These are phyloP conservation scores for Anaspis maculata DNA, from an alignment of 2,888 invertebrate species.

Conservation along the genomic window DNA sequence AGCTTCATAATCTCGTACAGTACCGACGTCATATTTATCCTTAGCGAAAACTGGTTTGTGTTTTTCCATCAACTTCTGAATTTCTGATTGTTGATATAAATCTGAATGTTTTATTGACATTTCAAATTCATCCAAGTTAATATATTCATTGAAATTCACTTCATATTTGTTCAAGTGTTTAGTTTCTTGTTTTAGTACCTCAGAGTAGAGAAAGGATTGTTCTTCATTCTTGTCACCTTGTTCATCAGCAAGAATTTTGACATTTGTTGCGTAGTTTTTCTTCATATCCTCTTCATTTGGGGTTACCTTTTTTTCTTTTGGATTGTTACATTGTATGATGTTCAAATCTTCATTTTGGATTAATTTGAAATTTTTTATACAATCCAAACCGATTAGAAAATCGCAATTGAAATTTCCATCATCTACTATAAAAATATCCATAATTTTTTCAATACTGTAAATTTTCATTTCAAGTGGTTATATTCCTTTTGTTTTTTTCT, in stretches of 20 bases:
- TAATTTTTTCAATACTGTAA: background rate
- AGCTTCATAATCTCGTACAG: slow-evolving; percentile 13
- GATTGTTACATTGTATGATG: background rate
- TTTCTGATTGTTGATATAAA: slow-evolving; percentile 8
- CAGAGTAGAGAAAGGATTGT: background rate
- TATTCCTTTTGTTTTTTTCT: slow-evolving; percentile 1
- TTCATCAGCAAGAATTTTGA: background rate
- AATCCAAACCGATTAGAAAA: slow-evolving; percentile 2
- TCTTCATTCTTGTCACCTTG: background rate
- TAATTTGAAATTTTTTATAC: slow-evolving; percentile 2
- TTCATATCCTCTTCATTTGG: no score
- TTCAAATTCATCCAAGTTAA: slow-evolving; percentile 9
- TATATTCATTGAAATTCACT: slow-evolving; percentile 13
- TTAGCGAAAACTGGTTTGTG: slow-evolving; percentile 14
- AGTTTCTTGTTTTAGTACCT: background rate
- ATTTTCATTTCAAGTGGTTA: slow-evolving; percentile 1
- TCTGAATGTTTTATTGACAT: slow-evolving; percentile 9
- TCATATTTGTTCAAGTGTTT: slow-evolving; percentile 1
- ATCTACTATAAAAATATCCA: slow-evolving; percentile 1
- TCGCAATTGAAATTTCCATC: slow-evolving; percentile 1
- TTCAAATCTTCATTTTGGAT: slow-evolving; percentile 1
- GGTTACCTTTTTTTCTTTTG: no score
- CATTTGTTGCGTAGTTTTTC: no score
- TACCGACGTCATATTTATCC: slow-evolving; percentile 16
- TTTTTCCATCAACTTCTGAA: slow-evolving; percentile 12